Evolutionary conservation across 2,797 vertebrate genomes (phyloP).

Genomic region (Danio choprae): DNA sequence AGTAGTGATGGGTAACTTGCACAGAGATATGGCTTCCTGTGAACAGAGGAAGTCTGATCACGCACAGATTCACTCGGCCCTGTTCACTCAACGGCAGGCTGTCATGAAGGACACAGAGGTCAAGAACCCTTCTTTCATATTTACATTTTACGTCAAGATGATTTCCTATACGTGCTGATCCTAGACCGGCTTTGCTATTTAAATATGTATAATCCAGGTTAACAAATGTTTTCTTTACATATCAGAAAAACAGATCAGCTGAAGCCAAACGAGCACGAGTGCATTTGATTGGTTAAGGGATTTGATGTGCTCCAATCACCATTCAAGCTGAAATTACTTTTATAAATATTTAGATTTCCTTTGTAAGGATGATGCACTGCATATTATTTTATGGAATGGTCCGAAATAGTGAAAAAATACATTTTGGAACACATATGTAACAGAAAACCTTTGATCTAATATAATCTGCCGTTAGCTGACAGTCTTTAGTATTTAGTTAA

Average conservation of each 20-base stretch:
- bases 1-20: conserved; percentile 74
- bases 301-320: conserved; percentile 42
- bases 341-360: conserved; percentile 41
- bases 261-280: conserved; percentile 31
- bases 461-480: not conserved
- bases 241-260: conserved; percentile 18
- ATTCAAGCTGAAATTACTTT: conserved; percentile 33
- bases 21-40: conserved; percentile 72
- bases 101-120: conserved; percentile 75
- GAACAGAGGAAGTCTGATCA: conserved; percentile 72
- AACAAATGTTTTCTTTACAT: conserved; percentile 31
- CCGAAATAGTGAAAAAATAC: not conserved
- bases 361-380: conserved; percentile 54
- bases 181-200: conserved; percentile 22
- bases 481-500: not conserved
- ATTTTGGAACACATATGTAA: not conserved
- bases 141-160: conserved; percentile 6
- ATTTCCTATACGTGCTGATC: conserved; percentile 19
- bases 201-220: conserved; percentile 18
- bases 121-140: conserved; percentile 48
- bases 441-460: not conserved
- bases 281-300: conserved; percentile 41
- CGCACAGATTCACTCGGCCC: conserved; percentile 60
- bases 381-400: conserved; percentile 71
- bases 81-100: conserved; percentile 65